Evolutionary conservation across 2,888 invertebrate species (phyloP), one percentile per base, ranked within the genome.

Genomic region (Amphipoea oculea): DNA sequence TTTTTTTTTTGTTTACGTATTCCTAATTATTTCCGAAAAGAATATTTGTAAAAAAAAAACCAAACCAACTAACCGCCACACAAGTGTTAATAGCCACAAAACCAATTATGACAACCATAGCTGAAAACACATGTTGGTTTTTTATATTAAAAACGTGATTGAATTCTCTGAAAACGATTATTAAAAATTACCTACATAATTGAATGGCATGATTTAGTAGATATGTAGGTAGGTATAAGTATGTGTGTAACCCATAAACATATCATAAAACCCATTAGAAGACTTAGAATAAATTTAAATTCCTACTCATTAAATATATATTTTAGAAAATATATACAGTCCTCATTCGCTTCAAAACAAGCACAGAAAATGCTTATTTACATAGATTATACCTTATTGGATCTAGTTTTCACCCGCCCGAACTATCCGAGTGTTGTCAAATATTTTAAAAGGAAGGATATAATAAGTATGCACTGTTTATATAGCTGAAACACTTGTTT

Each of bases 371-470:
- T 65, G 36, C 70, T 71, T 79, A 83, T 85, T 85, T 70, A 75
- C 85, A 82, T 87, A 87, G 66, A 85, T 77, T 82, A 75, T 73
- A 36, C 74, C 62, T 23, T 79, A 77, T 72, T 78, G 77, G 36
- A 76, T 82, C 84, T 87, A 85, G 62, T 79, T 85, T 81, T 57
- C 57, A 73, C 29, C n/a, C 48, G 12, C 17, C 12, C 6, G 12
- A 36, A 57, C 73, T 78, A 84, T 85, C 73, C 17, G 9, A 76
- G 65, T 67, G 66, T 78, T 77, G 75, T 85, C 75, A 87, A 85
- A 87, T 85, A 88, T 68, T 82, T 85, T 80, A 78, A 78, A 83
- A 73, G n/a, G 62, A 54, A 78, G 45, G 36, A 73, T 63, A 74
- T 80, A 74, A 78, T 62, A n/a, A n/a, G n/a, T n/a, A 51, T 76